Percentiles rank a stretch among this genome's conserved stretches.
Conservation (phyloP, 2,113 vertebrate genomes). For the Lates calcarifer region DNA sequence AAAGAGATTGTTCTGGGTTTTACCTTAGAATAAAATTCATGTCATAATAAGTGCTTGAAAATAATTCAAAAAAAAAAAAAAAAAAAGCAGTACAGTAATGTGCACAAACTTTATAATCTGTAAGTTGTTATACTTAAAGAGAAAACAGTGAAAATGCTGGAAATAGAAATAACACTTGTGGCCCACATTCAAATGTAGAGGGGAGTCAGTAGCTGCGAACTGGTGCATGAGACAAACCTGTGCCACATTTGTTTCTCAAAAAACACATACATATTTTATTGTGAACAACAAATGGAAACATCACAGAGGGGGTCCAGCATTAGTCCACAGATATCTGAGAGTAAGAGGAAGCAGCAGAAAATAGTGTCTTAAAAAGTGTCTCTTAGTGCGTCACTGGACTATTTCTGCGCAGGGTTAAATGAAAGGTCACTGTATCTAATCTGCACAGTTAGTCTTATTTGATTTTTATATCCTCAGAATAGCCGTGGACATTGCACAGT, state of each 20-base stretch:
- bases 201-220: constrained; percentile 25
- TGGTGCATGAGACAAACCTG: constrained; percentile 37
- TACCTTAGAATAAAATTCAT: constrained; percentile 65
- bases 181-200: background rate
- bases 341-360: constrained; percentile 2
- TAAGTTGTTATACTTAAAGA: constrained; percentile 4
- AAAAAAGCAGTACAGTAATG: constrained; percentile 15
- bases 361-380: constrained; percentile 27
- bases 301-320: constrained; percentile 1
- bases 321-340: constrained; percentile 24
- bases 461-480: background rate
- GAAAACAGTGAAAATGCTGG: constrained; percentile 33
- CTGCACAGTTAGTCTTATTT: background rate
- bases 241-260: constrained; percentile 31
- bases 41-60: constrained; percentile 54
- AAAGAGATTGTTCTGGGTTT: constrained; percentile 76
- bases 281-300: constrained; percentile 56
- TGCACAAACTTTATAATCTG: constrained; percentile 58
- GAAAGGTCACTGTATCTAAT: background rate
- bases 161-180: constrained; percentile 34
- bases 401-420: constrained; percentile 23
- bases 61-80: constrained; percentile 32
- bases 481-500: background rate
- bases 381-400: background rate
- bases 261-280: constrained; percentile 57